Evolutionary conservation across 2,888 invertebrate genomes (phyloP).

Genomic region (Macrophya alboannulata): DNA sequence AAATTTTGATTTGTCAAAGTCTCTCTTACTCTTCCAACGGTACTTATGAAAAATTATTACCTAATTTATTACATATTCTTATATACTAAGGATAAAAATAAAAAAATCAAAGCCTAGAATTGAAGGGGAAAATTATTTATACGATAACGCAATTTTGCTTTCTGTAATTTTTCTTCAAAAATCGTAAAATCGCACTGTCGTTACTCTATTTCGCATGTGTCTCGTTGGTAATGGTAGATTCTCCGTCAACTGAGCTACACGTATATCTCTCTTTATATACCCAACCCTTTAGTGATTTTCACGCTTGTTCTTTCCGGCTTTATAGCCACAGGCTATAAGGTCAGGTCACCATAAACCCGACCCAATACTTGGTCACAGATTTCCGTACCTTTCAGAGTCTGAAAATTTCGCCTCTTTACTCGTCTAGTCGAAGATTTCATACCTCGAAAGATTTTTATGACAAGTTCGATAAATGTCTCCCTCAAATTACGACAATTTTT

Average conservation of each 20-base stretch:
- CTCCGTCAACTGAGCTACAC: background rate
- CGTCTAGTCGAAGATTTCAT: too few relatives aligned
- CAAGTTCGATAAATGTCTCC: too few relatives aligned
- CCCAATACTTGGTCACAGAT: background rate
- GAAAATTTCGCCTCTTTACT: background rate
- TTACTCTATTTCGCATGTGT: background rate
- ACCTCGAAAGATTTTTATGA: too few relatives aligned
- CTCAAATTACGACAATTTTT: background rate
- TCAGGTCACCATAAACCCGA: background rate
- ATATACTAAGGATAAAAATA: too few relatives aligned
- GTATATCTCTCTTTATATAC: conserved; percentile 1
- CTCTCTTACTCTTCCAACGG: too few relatives aligned
- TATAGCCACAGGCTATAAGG: background rate
- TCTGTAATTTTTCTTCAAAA: too few relatives aligned
- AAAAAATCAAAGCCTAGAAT: too few relatives aligned
- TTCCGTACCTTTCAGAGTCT: background rate
- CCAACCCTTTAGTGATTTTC: background rate
- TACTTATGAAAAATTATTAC: too few relatives aligned
- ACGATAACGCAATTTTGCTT: too few relatives aligned
- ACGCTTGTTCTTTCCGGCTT: background rate
- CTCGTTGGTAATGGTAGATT: background rate
- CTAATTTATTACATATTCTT: too few relatives aligned
- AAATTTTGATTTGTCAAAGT: too few relatives aligned
- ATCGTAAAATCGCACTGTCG: background rate
- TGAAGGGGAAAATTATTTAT: too few relatives aligned